Conservation (phyloP, 2,888 invertebrate genomes). For the Torymus tubicola region DNA sequence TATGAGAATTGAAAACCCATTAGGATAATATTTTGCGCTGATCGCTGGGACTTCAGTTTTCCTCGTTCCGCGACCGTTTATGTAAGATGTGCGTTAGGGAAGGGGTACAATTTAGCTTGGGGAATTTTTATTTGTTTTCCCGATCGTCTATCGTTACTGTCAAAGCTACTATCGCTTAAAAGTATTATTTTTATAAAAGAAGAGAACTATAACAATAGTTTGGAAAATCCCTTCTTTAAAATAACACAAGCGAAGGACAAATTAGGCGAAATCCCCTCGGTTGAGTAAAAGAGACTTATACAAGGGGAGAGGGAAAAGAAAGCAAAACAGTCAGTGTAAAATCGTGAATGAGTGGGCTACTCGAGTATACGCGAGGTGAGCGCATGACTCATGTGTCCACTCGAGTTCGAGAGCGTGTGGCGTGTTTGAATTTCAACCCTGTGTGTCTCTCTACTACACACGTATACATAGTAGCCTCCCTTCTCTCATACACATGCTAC, state of each 20-base stretch:
- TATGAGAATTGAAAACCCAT: constrained; percentile 21
- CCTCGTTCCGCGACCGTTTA: too few relatives aligned
- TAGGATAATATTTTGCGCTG: not conserved
- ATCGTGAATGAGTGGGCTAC: constrained; percentile 34
- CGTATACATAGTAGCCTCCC: not conserved
- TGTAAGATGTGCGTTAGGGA: too few relatives aligned
- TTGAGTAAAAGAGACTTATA: not conserved
- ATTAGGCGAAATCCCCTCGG: constrained; percentile 15
- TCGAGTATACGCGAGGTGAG: constrained; percentile 6
- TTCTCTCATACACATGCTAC: not conserved
- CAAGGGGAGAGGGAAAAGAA: not conserved
- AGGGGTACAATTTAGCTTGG: too few relatives aligned
- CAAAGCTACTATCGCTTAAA: too few relatives aligned
- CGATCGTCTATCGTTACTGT: too few relatives aligned
- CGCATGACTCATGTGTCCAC: constrained; percentile 45
- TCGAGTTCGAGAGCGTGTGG: constrained; percentile 39
- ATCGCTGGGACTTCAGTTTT: too few relatives aligned
- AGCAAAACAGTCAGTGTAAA: constrained; percentile 20
- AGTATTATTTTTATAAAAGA: not conserved
- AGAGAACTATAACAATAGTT: not conserved
- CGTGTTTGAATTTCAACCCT: constrained; percentile 43
- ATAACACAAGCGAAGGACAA: not conserved
- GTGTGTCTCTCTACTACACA: not conserved
- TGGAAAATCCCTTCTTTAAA: not conserved
- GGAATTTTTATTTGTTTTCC: too few relatives aligned